Evolutionary conservation across 1,140 invertebrate genomes (phyloP), one percentile per base, ranked within the genome.

Genomic region (Trichonephila inaurata): DNA sequence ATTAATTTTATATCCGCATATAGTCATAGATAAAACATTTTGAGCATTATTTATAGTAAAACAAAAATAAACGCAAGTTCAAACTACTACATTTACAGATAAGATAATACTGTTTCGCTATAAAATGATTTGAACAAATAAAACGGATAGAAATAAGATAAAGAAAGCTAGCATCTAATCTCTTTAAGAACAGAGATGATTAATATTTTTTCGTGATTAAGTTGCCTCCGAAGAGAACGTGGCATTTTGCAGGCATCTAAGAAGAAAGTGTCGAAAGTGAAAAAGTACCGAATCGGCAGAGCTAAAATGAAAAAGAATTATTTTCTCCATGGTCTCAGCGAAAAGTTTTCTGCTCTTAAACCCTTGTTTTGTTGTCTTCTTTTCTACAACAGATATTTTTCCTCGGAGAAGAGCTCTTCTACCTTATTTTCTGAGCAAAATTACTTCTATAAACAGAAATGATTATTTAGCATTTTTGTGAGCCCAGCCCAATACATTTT

Each of bases 161-260:
- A 40, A 18, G 24, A 28, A 77, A 40, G 28, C 14, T 8, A 77
- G 14, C 14, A 28, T 72, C 28, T 77, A 77, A 77, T 40, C 72
- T 77, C 28, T 77, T 77, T 77, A 77, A 33, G 72, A 77, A 40
- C 72, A 40, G 16, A 33, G 72, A 77, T 77, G 72, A 77, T 77
- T 77, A 77, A 77, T 77, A 77, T 77, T 77, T 77, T 77, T 77
- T 40, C 33, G 33, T 18, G 28, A 77, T 33, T 33, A 77, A 77
- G 72, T 77, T 40, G 33, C 72, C 28, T 77, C 72, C 1, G 7
- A 8, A 5, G 14, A 7, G 28, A 40, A 77, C 28, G 72, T 19
- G 2, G 72, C 4, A 0, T 12, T 33, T 40, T 28, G 16, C 72
- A 77, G 72, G 28, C 14, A 77, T 33, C 72, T 77, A 33, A 33